phyloP scores from a whole-genome alignment of 2,888 invertebrate species.

The Tinea trinotella region DNA sequence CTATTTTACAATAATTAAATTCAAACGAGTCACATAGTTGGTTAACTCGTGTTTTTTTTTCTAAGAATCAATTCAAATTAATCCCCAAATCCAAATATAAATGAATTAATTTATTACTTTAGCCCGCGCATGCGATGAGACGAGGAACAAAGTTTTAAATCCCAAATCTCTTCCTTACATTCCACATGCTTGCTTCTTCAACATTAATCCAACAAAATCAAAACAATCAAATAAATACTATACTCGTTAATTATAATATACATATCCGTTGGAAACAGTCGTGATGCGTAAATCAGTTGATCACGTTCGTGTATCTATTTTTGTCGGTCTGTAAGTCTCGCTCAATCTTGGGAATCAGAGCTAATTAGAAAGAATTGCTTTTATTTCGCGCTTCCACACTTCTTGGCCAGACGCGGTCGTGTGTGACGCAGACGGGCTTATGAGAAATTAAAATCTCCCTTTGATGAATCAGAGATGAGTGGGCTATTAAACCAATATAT shows the following conservation, averaged over 20 bases:
- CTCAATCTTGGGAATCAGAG: constrained; percentile 36
- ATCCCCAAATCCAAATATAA: neutral
- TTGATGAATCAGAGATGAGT: constrained; percentile 32
- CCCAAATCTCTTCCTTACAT: constrained; percentile 21
- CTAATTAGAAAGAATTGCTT: constrained; percentile 72
- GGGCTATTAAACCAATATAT: constrained; percentile 4
- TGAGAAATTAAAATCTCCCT: constrained; percentile 40
- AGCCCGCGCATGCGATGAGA: neutral
- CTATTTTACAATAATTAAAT: too few relatives aligned
- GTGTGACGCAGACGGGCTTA: constrained; percentile 42
- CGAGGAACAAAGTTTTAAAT: constrained; percentile 3
- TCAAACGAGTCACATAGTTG: too few relatives aligned
- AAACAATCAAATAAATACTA: constrained; percentile 65
- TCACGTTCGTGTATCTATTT: constrained; percentile 27
- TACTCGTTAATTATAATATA: constrained; percentile 48
- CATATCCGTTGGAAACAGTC: constrained; percentile 39
- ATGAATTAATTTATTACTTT: neutral
- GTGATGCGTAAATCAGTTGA: constrained; percentile 56
- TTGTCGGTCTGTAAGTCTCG: constrained; percentile 4
- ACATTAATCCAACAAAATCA: constrained; percentile 55
- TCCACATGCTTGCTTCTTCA: constrained; percentile 31
- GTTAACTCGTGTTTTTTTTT: neutral
- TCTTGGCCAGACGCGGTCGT: constrained; percentile 10
- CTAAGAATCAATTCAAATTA: neutral
- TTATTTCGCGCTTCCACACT: constrained; percentile 62